phyloP scores from a whole-genome alignment of 2,113 vertebrate species.

The Hemichromis elongatus region DNA sequence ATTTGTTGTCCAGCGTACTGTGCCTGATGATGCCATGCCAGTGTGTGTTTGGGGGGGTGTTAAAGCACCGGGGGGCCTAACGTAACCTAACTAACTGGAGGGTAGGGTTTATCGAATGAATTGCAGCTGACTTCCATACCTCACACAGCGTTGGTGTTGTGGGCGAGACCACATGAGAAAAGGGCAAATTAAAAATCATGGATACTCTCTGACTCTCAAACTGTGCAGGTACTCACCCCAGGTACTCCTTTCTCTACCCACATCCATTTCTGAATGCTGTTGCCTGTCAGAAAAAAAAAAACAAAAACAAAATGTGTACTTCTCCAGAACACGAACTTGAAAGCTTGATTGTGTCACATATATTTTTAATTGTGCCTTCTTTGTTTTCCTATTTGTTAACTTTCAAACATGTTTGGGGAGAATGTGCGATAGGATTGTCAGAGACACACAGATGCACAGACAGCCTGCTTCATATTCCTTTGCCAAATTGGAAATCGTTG shows the following conservation, averaged over 20 bases:
- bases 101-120: constrained; percentile 99
- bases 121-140: constrained; percentile 99
- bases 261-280: constrained; percentile 99
- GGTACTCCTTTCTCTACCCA: constrained; percentile 99
- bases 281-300: constrained; percentile 85
- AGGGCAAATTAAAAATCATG: constrained; percentile 99
- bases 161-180: constrained; percentile 96
- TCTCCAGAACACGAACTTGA: constrained; percentile 65
- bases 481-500: constrained; percentile 12
- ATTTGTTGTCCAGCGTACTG: constrained; percentile 68
- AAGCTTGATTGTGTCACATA: constrained; percentile 81
- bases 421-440: not conserved
- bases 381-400: constrained; percentile 58
- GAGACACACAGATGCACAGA: constrained; percentile 15
- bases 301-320: constrained; percentile 63
- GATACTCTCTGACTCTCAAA: constrained; percentile 95
- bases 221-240: constrained; percentile 99
- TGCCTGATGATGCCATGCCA: constrained; percentile 97
- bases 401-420: not conserved
- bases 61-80: constrained; percentile 90
- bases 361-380: constrained; percentile 70
- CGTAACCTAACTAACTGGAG: constrained; percentile 78
- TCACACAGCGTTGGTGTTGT: constrained; percentile 99
- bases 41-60: constrained; percentile 90
- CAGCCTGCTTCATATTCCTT: constrained; percentile 50